Conservation (phyloP, 2,113 vertebrate genomes). For the Vulpes vulpes region DNA sequence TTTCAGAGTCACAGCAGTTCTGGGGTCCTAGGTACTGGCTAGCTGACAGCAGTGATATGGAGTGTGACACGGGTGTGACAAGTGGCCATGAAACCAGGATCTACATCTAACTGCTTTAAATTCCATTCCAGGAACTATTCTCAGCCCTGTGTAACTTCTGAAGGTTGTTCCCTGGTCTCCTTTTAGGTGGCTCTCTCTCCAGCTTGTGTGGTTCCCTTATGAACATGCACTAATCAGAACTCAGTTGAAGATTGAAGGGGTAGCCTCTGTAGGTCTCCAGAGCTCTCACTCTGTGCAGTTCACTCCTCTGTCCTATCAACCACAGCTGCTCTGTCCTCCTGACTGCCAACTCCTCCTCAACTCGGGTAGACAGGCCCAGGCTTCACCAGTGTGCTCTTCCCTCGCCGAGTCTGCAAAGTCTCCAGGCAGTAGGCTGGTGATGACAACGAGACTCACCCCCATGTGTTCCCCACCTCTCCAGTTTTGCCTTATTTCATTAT, state of each 20-base stretch:
- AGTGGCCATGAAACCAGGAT: background rate
- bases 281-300: too few relatives aligned
- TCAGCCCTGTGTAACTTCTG: background rate
- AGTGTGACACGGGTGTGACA: background rate
- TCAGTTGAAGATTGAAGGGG: background rate
- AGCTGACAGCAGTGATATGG: background rate
- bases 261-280: background rate
- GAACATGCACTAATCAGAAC: rapidly evolving
- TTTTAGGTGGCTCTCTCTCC: background rate
- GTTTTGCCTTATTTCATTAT: background rate
- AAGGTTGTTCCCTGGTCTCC: background rate
- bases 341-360: background rate
- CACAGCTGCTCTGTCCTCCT: background rate
- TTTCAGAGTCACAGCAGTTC: background rate
- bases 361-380: background rate
- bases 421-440: too few relatives aligned
- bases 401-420: rapidly evolving
- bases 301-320: background rate
- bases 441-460: too few relatives aligned
- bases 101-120: background rate
- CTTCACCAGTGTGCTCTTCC: rapidly evolving
- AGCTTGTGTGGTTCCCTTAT: too few relatives aligned
- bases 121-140: too few relatives aligned
- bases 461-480: background rate
- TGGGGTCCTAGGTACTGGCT: background rate